A percentile compares a stretch with the other conserved stretches of the same genome.
Conservation (phyloP, 2,113 vertebrate genomes). For the Hypomesus transpacificus region DNA sequence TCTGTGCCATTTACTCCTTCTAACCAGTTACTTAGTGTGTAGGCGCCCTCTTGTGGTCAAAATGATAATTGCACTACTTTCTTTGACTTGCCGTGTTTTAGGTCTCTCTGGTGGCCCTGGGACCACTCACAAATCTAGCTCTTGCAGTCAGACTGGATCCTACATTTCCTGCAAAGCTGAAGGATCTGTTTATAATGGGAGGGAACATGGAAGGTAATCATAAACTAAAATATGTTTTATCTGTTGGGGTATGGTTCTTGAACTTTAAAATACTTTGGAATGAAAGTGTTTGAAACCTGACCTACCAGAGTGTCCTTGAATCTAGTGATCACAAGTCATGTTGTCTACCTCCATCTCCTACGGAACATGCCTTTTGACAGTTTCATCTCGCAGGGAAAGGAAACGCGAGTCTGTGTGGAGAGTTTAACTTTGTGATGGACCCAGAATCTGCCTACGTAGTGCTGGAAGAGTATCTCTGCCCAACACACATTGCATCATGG, state of each 20-base stretch:
- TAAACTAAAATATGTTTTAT: background rate
- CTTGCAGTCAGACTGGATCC: slow-evolving; percentile 70
- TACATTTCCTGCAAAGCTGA: slow-evolving; percentile 65
- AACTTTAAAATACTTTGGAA: too few relatives aligned
- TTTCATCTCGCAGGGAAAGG: slow-evolving; percentile 64
- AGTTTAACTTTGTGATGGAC: slow-evolving; percentile 76
- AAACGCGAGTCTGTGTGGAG: slow-evolving; percentile 67
- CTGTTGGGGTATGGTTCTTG: too few relatives aligned
- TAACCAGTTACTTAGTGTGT: background rate
- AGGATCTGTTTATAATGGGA: slow-evolving; percentile 74
- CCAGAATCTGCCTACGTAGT: slow-evolving; percentile 74
- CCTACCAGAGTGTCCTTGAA: too few relatives aligned
- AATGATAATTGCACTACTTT: background rate
- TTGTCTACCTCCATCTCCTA: background rate
- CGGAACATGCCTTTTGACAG: background rate
- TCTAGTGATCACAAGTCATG: background rate
- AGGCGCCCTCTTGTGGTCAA: slow-evolving; percentile 8
- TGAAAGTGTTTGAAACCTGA: too few relatives aligned
- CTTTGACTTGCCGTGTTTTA: slow-evolving; percentile 22
- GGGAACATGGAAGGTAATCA: slow-evolving; percentile 75
- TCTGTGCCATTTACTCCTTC: background rate
- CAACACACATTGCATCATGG: slow-evolving; percentile 67
- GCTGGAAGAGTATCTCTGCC: slow-evolving; percentile 70
- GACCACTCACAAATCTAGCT: slow-evolving; percentile 74
- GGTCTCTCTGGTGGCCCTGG: slow-evolving; percentile 74